Conservation (phyloP, 2,797 vertebrate genomes). For the Pampus argenteus region DNA sequence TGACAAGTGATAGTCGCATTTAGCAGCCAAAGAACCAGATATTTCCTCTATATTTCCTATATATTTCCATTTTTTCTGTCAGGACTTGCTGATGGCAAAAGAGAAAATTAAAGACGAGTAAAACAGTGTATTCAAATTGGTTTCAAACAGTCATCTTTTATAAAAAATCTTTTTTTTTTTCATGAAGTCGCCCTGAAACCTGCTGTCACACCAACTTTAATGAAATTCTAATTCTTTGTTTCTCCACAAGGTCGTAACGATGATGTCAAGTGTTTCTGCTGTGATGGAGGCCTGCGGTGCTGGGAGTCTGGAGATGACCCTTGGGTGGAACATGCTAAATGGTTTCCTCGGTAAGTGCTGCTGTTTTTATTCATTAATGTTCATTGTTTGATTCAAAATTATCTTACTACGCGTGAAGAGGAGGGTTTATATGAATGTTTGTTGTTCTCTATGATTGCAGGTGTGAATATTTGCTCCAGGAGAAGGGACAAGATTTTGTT, state of each 20-base stretch:
- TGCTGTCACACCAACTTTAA: not conserved
- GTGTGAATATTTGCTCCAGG: constrained; percentile 95
- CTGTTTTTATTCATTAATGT: not conserved
- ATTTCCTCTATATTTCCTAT: not conserved
- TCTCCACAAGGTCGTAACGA: constrained; percentile 90
- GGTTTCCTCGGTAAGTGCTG: constrained; percentile 94
- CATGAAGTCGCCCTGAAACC: constrained; percentile 8
- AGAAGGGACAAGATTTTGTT: constrained; percentile 95
- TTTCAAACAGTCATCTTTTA: constrained; percentile 6
- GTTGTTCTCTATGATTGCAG: constrained; percentile 72
- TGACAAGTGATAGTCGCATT: too few species aligned
- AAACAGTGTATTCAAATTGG: not conserved
- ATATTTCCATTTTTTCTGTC: too few species aligned
- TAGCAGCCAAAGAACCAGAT: not conserved
- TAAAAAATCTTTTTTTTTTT: not conserved
- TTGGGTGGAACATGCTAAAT: constrained; percentile 98
- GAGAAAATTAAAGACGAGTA: constrained; percentile 15
- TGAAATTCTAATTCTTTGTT: not conserved
- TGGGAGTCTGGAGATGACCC: constrained; percentile 99
- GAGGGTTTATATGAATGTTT: not conserved
- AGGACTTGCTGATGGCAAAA: too few species aligned
- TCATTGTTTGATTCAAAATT: not conserved
- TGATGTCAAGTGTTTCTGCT: constrained; percentile 98
- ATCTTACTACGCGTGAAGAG: not conserved
- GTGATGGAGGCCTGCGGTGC: constrained; percentile 97